Percentiles rank a stretch among this genome's conserved stretches.
Evolutionary conservation across 2,797 vertebrate species (phyloP).

Genomic region (Eospalax fontanierii): DNA sequence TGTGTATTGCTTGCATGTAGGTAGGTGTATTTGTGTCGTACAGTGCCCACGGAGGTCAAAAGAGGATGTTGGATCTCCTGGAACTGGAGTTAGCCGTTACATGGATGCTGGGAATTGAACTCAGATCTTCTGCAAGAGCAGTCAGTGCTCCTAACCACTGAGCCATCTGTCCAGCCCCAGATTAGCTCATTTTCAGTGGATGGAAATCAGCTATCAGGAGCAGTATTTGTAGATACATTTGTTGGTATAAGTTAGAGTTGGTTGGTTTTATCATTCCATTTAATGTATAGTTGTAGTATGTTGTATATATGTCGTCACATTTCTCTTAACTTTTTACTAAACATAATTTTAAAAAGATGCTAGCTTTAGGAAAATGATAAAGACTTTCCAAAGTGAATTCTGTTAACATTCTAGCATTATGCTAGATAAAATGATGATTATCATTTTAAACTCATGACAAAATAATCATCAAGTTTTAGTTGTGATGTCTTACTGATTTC

Average conservation of each 20-base stretch:
- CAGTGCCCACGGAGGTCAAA: too few relatives aligned
- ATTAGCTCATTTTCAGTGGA: too few relatives aligned
- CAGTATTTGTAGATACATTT: conserved; percentile 25
- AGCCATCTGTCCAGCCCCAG: too few relatives aligned
- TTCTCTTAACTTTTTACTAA: conserved; percentile 23
- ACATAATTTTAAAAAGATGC: conserved; percentile 39
- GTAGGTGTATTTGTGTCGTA: too few relatives aligned
- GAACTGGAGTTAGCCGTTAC: too few relatives aligned
- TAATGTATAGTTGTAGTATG: background rate
- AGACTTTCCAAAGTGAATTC: conserved; percentile 24
- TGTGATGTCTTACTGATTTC: conserved; percentile 21
- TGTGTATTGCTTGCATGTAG: too few relatives aligned
- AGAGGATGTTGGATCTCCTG: too few relatives aligned
- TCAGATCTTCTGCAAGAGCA: too few relatives aligned
- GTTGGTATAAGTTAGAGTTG: conserved; percentile 46
- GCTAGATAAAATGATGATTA: background rate
- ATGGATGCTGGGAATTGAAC: too few relatives aligned
- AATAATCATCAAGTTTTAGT: conserved; percentile 6
- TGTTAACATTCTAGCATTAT: conserved; percentile 11
- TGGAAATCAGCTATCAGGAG: conserved; percentile 42
- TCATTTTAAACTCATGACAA: conserved; percentile 11
- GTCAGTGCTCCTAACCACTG: too few relatives aligned
- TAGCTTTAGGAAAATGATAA: conserved; percentile 61
- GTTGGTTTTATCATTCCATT: conserved; percentile 39
- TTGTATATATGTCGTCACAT: background rate